phyloP scores from a whole-genome alignment of 2,888 invertebrate species.

The Melanargia galathea region DNA sequence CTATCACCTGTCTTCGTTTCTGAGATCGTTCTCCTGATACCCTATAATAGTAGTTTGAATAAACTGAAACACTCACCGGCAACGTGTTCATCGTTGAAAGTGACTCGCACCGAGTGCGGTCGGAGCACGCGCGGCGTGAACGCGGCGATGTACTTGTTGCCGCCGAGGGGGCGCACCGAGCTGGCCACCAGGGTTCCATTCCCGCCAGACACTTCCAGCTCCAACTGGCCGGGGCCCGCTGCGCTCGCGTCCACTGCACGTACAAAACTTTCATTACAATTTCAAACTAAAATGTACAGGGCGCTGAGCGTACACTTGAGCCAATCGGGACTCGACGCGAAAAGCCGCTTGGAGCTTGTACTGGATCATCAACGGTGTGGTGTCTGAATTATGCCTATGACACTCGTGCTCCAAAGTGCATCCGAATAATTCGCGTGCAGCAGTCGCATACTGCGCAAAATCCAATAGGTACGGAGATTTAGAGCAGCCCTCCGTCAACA shows the following conservation, averaged over 20 bases:
- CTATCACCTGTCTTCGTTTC: too few relatives aligned
- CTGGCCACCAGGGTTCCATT: conserved; percentile 95
- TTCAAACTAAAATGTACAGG: conserved; percentile 3
- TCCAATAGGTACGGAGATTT: too few relatives aligned
- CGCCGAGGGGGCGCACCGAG: conserved; percentile 94
- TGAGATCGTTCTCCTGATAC: too few relatives aligned
- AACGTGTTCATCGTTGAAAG: conserved; percentile 95
- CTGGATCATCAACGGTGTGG: too few relatives aligned
- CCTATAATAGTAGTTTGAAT: background rate
- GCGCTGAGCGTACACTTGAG: background rate
- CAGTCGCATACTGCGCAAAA: too few relatives aligned
- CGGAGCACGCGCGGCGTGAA: conserved; percentile 95
- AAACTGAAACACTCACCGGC: conserved; percentile 86
- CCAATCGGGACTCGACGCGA: too few relatives aligned
- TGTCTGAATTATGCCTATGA: too few relatives aligned
- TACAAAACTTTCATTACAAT: conserved; percentile 10
- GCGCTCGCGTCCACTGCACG: conserved; percentile 93
- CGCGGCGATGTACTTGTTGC: conserved; percentile 94
- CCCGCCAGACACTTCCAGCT: conserved; percentile 92
- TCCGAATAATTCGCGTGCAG: too few relatives aligned
- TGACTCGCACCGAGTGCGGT: conserved; percentile 94
- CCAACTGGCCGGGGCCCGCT: conserved; percentile 98
- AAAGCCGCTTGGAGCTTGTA: too few relatives aligned
- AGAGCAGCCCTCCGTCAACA: too few relatives aligned
- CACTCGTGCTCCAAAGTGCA: too few relatives aligned